These are phyloP conservation scores for Falco naumanni DNA, from an alignment of 2,797 vertebrate genomes.

Conservation along the genomic window DNA sequence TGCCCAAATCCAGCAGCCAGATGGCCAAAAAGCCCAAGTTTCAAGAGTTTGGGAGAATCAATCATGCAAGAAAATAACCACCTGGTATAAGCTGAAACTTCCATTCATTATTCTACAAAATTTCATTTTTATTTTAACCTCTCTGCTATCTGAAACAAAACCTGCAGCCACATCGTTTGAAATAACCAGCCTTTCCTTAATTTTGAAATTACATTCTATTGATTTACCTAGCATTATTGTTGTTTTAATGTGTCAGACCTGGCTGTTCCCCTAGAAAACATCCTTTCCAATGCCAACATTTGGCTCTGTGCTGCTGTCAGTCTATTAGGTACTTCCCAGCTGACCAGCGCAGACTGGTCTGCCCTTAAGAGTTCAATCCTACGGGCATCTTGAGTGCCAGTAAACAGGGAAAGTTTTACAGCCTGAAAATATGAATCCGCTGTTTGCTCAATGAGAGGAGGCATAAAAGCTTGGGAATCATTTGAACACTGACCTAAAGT, in stretches of 20 bases:
- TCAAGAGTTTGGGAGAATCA: background rate
- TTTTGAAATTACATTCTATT: background rate
- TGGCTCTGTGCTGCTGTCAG: background rate
- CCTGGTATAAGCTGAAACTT: background rate
- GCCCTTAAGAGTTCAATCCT: background rate
- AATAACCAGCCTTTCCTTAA: background rate
- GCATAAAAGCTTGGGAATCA: conserved; percentile 23
- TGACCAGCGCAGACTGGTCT: background rate
- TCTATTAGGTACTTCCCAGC: background rate
- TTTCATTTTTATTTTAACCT: background rate
- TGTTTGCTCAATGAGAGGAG: background rate
- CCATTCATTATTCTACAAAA: background rate
- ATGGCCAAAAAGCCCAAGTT: background rate
- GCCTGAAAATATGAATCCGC: background rate
- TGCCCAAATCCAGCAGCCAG: background rate
- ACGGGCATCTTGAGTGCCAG: background rate
- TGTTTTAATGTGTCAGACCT: background rate
- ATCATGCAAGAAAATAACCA: background rate
- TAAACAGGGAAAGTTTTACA: background rate
- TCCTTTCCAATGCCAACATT: background rate
- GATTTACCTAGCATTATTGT: background rate
- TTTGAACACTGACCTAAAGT: background rate
- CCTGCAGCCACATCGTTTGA: background rate
- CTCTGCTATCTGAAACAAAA: background rate
- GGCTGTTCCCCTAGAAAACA: background rate